phyloP scores from a whole-genome alignment of 2,113 vertebrate species.

The Notiomystis cincta region DNA sequence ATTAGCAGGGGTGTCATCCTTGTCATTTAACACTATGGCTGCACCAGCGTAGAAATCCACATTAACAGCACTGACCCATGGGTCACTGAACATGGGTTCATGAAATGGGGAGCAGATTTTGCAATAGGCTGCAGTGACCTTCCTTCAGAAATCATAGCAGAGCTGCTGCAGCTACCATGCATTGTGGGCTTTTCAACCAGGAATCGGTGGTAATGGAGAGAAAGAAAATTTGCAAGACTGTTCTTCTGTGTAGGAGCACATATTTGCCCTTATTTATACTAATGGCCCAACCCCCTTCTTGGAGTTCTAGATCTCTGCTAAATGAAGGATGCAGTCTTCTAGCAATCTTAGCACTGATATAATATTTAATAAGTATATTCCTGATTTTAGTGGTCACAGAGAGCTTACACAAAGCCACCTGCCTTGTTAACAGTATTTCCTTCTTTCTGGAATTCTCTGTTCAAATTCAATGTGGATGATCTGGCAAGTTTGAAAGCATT shows the following conservation, averaged over 20 bases:
- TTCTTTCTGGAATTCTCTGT: background rate
- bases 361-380: background rate
- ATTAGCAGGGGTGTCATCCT: constrained; percentile 21
- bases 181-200: background rate
- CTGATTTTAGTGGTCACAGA: background rate
- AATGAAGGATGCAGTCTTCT: background rate
- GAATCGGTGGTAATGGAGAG: background rate
- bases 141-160: background rate
- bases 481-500: background rate
- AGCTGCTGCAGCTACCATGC: background rate
- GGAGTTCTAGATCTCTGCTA: background rate
- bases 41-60: background rate
- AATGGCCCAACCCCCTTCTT: background rate
- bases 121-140: background rate
- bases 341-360: background rate
- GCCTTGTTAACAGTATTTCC: background rate
- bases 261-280: background rate
- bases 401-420: background rate
- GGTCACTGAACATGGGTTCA: background rate
- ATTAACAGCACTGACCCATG: background rate
- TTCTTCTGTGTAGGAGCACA: background rate
- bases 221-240: background rate
- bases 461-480: background rate
- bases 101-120: background rate
- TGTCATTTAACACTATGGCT: constrained; percentile 21